Evolutionary conservation across 2,888 invertebrate genomes (phyloP).

Genomic region (Thereva nobilitata): DNA sequence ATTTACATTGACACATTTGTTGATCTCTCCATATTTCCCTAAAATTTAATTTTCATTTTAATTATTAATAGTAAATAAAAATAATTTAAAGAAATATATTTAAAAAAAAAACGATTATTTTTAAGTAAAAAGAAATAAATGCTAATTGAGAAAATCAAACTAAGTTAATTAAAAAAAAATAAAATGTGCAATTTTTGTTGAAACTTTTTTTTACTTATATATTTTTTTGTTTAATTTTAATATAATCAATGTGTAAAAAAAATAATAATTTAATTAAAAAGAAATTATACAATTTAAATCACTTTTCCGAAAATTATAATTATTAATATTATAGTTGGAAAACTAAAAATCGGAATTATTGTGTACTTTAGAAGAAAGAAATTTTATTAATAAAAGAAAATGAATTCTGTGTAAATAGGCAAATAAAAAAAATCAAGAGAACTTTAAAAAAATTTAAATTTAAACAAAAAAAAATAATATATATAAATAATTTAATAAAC

Average conservation of each 20-base stretch:
- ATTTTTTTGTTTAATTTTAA: constrained; percentile 32
- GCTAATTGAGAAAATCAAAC: constrained; percentile 13
- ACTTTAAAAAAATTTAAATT: constrained; percentile 16
- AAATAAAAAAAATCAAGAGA: constrained; percentile 5
- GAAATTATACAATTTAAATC: too few relatives aligned
- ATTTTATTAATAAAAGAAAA: too few relatives aligned
- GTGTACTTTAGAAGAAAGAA: constrained; percentile 40
- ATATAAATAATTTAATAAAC: too few relatives aligned
- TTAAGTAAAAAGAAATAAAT: too few relatives aligned
- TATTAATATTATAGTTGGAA: too few relatives aligned
- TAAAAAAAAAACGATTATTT: constrained; percentile 21
- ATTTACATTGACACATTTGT: constrained; percentile 23
- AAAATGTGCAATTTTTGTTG: constrained; percentile 49
- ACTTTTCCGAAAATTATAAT: too few relatives aligned
- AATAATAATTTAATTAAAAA: constrained; percentile 6
- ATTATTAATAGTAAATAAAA: constrained; percentile 7
- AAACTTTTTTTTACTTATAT: constrained; percentile 44
- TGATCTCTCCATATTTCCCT: constrained; percentile 17
- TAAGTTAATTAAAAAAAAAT: constrained; percentile 23
- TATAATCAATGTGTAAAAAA: constrained; percentile 7
- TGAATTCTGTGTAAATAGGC: too few relatives aligned
- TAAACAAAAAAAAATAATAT: too few relatives aligned
- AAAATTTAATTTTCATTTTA: constrained; percentile 23
- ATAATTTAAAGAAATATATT: constrained; percentile 34
- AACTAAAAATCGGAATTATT: constrained; percentile 37